These are phyloP conservation scores for Halictus ligatus DNA, from an alignment of 2,888 invertebrate genomes.

Conservation along the genomic window DNA sequence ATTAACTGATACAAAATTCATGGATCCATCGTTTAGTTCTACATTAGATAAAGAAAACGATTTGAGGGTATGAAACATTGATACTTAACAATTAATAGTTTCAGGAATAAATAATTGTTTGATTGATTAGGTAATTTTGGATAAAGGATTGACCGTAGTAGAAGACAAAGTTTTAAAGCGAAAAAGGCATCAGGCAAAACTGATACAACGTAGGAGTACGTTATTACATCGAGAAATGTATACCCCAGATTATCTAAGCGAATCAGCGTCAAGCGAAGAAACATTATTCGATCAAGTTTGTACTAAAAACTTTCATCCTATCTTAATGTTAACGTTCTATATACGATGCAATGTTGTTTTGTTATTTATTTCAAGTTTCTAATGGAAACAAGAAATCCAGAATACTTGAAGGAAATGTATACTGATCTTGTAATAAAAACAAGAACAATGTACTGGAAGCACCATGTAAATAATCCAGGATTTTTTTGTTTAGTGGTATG, in stretches of 20 bases:
- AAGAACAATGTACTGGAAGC: slow-evolving; percentile 75
- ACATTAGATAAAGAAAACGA: neutral
- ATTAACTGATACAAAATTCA: neutral
- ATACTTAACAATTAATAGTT: neutral
- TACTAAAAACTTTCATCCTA: slow-evolving; percentile 3
- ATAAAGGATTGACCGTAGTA: slow-evolving; percentile 74
- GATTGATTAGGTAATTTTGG: slow-evolving; percentile 72
- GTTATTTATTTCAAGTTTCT: slow-evolving; percentile 22
- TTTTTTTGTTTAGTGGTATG: slow-evolving; percentile 79
- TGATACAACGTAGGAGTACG: slow-evolving; percentile 60
- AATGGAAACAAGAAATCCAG: slow-evolving; percentile 33
- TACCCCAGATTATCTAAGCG: slow-evolving; percentile 46
- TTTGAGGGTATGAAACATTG: slow-evolving; percentile 36
- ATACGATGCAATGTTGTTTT: neutral
- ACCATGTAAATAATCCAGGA: slow-evolving; percentile 80
- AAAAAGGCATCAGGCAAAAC: slow-evolving; percentile 63
- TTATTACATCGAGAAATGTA: slow-evolving; percentile 26
- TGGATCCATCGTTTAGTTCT: neutral
- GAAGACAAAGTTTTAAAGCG: slow-evolving; percentile 70
- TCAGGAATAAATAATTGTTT: neutral
- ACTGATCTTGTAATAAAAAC: slow-evolving; percentile 74
- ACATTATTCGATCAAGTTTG: slow-evolving; percentile 51
- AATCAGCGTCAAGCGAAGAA: slow-evolving; percentile 73
- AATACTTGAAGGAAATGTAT: slow-evolving; percentile 71
- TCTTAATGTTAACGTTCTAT: neutral